Evolutionary conservation across 2,113 vertebrate species (phyloP), one percentile per base, ranked within the genome.

Genomic region (Anseranas semipalmata): DNA sequence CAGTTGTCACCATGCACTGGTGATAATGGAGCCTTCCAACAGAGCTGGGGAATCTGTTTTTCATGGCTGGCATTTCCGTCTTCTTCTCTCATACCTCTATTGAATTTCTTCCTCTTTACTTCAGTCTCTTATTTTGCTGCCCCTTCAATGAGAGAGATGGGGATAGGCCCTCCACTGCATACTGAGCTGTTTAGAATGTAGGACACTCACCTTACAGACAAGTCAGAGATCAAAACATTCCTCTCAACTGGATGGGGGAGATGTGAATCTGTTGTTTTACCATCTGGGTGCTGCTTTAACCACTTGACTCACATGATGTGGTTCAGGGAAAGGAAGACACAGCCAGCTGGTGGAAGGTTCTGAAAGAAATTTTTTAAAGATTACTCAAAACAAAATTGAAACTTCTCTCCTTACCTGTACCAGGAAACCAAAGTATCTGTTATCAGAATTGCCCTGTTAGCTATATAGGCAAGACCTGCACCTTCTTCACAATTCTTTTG

Each of bases 251-350:
- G 11, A 60, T 8, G 35, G n/a, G 67, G 10, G 6, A 71, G 8
- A 25, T n/a, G 3, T 11, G 37, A 63, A 62, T 17, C 3, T 83
- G 4, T 77, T 74, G 4, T 72, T 78, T 10, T 71, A 32, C 5
- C 37, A 7, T 0, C 21, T 75, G 6, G 3, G 6, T 33, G 6
- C 17, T 63, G 7, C 10, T 78, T 72, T 85, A 78, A 37, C 6
- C 15, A 30, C 8, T 65, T 43, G 9, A 77, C 43, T 83, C 46
- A 21, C 1, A 7, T 0, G 1, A 4, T 7, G 17, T 52, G 6
- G 32, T 72, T 63, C 25, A 63, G 18, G 41, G 27, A 41, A 5
- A 62, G 10, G 30, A 86, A 90, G 30, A 68, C 14, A 6, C 15
- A 25, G 14, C 7, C 21, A 74, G 6, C 9, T 74, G 39, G 3